Evolutionary conservation across 2,888 invertebrate species (phyloP).

Genomic region (Lymantria dispar): DNA sequence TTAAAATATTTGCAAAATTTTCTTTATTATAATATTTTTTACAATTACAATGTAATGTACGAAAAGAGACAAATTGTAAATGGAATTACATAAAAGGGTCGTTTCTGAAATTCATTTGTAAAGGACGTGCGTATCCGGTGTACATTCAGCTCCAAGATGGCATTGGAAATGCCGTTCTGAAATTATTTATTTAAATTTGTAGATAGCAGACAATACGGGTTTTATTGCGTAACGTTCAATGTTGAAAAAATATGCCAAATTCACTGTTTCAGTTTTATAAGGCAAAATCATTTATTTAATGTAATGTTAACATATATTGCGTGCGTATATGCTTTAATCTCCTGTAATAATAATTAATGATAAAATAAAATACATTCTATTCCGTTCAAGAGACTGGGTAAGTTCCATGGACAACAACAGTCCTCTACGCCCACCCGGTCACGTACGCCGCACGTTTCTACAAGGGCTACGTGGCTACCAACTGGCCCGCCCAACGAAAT

Average conservation of each 20-base stretch:
- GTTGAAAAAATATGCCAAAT: conserved; percentile 4
- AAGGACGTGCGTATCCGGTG: too few species aligned
- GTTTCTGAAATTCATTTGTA: too few species aligned
- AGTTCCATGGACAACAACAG: conserved; percentile 46
- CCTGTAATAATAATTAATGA: conserved; percentile 24
- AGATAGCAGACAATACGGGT: neutral
- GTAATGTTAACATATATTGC: conserved; percentile 2
- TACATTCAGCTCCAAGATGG: too few species aligned
- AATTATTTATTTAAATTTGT: neutral
- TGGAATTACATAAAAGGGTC: too few species aligned
- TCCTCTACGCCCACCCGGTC: conserved; percentile 50
- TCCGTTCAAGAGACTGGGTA: conserved; percentile 13
- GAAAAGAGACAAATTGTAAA: too few species aligned
- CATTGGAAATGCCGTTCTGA: too few species aligned
- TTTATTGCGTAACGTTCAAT: conserved; percentile 12
- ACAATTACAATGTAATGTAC: too few species aligned
- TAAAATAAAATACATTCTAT: conserved; percentile 13
- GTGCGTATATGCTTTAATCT: too few species aligned
- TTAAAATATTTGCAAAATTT: too few species aligned
- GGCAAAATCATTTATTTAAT: neutral
- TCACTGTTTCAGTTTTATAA: neutral
- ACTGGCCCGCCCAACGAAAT: conserved; percentile 37
- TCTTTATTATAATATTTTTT: too few species aligned
- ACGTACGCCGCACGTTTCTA: conserved; percentile 54
- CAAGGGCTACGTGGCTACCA: conserved; percentile 8